A percentile compares a stretch with the other conserved stretches of the same genome.
Evolutionary conservation across 2,113 vertebrate species (phyloP).

Genomic region (Microtus oregoni): DNA sequence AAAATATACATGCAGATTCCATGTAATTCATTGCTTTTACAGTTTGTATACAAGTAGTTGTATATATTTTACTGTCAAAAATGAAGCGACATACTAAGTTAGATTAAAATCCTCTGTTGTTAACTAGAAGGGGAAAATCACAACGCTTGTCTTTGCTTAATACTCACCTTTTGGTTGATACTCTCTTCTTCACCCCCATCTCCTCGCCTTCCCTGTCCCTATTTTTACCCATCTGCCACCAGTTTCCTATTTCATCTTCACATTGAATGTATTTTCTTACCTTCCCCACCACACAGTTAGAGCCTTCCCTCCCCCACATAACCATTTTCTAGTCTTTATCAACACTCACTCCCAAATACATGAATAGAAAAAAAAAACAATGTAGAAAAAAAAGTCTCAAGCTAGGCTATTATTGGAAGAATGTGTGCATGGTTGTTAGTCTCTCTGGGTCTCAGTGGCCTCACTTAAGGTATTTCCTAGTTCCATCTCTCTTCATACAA

Average conservation of each 20-base stretch:
- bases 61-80: not conserved
- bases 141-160: not conserved
- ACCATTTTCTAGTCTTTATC: not conserved
- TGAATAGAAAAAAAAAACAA: not conserved
- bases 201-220: not conserved
- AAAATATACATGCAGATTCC: not conserved
- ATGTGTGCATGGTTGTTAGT: not conserved
- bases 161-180: too few relatives aligned
- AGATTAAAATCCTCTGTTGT: not conserved
- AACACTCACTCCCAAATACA: too few relatives aligned
- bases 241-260: not conserved
- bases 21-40: not conserved
- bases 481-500: not conserved
- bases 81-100: not conserved
- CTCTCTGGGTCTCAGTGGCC: not conserved
- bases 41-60: not conserved
- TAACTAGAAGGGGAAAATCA: not conserved
- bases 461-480: too few relatives aligned
- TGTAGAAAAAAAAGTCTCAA: not conserved
- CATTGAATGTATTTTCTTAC: not conserved
- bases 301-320: not conserved
- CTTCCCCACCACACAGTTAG: not conserved
- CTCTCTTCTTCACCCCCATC: not conserved
- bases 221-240: not conserved
- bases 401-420: not conserved